Base-by-base conservation (phyloP, 2,888 invertebrate genomes). In the Ptychoptera contaminata region DNA sequence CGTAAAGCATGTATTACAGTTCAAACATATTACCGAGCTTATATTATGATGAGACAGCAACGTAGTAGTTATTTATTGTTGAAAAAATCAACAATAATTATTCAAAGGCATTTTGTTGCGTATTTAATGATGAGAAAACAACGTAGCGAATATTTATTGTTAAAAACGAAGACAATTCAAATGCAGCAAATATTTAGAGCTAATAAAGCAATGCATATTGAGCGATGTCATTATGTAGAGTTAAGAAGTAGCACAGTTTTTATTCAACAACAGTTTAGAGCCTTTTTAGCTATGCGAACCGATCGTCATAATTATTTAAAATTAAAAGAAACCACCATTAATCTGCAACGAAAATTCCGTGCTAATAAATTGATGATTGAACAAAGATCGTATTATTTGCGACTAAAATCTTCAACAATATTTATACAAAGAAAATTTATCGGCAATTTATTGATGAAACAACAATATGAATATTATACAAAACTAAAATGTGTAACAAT, bases 181-280 rank as follows among this genome's bases (percentile, higher is more conserved):
- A 2, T 60, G 31, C 62, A 62, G 45, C 47, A 37, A 11, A 50
- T 50, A 14, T 57, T 53, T 43, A 52, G 58, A 32, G 58, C 60
- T 1, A 54, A 53, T 11, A 46, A 53, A 3, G 15, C 45, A 10
- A 55, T 56, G 53, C 54, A 56, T 5, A 54, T 54, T 5, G 55
- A 59, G 42, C 54, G 58, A 9, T 8, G 32, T 0, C 23, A 45
- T 2, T 59, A 48, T 52, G 29, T 45, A 3, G 23, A 49, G 12
- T 54, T 69, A 11, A 57, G 58, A n/a, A 47, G 55, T 11, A 60
- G 67, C 1, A 50, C 58, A 8, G 16, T 68, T 8, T 48, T 49
- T 1, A 54, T 73, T 12, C 76, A 76, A 55, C 54, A 50, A 2
- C 61, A 58, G 46, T 70, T 62, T 49, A 63, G 63, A 54, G 68